phyloP scores from a whole-genome alignment of 1,140 invertebrate genomes.

The Dolichoris vasculosae region DNA sequence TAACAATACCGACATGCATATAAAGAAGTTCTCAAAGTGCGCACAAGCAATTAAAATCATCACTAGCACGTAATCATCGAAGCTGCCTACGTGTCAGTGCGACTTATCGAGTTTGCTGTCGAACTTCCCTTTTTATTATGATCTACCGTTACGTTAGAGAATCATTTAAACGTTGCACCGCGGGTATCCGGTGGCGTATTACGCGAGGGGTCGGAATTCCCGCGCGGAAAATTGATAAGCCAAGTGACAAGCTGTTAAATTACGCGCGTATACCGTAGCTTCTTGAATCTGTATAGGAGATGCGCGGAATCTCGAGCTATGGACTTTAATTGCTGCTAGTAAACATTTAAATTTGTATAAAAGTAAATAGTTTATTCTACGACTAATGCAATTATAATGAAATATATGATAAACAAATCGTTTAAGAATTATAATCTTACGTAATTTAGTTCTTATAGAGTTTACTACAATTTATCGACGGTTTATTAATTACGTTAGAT shows the following conservation, averaged over 20 bases:
- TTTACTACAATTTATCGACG: not conserved
- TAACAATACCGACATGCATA: not conserved
- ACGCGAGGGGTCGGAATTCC: not conserved
- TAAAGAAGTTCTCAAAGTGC: not conserved
- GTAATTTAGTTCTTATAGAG: not conserved
- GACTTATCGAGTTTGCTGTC: not conserved
- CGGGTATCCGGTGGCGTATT: not conserved
- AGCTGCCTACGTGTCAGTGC: not conserved
- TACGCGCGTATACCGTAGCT: constrained; percentile 46
- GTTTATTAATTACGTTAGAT: not conserved
- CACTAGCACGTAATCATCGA: not conserved
- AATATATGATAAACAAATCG: too few relatives aligned
- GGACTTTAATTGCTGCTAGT: not conserved
- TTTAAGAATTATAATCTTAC: too few relatives aligned
- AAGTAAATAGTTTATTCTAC: too few relatives aligned
- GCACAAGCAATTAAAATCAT: constrained; percentile 50
- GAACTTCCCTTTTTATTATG: not conserved
- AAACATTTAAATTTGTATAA: not conserved
- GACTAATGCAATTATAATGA: too few relatives aligned
- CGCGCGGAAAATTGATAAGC: constrained; percentile 69
- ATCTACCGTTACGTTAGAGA: not conserved
- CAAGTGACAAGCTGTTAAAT: constrained; percentile 72
- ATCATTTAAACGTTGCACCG: not conserved
- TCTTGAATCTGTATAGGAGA: too few relatives aligned
- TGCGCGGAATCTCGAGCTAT: not conserved